phyloP scores from a whole-genome alignment of 2,797 vertebrate genomes.

The Chromis chromis region DNA sequence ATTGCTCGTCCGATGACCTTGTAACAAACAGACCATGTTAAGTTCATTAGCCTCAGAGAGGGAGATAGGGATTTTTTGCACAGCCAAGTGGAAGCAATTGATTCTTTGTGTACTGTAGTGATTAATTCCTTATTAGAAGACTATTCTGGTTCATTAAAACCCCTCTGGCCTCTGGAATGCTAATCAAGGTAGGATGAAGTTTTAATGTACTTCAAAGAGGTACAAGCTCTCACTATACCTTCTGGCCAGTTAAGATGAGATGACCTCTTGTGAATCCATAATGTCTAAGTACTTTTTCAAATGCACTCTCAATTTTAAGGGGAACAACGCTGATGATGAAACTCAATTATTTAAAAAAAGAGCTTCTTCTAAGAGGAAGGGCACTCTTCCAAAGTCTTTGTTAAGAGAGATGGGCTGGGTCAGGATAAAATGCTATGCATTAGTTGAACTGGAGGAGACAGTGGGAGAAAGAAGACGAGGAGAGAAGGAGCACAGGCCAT shows the following conservation, averaged over 20 bases:
- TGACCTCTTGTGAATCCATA: slow-evolving; percentile 60
- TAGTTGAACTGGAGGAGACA: slow-evolving; percentile 50
- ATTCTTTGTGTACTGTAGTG: slow-evolving; percentile 47
- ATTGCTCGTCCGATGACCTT: slow-evolving; percentile 49
- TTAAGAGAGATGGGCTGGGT: slow-evolving; percentile 60
- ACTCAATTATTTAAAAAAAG: slow-evolving; percentile 72
- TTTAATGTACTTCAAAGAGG: slow-evolving; percentile 63
- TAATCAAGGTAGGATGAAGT: slow-evolving; percentile 46
- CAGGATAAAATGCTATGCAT: slow-evolving; percentile 66
- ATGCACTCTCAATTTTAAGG: slow-evolving; percentile 71
- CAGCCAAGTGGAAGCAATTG: slow-evolving; percentile 57
- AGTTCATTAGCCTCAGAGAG: slow-evolving; percentile 64
- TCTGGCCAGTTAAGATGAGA: slow-evolving; percentile 29
- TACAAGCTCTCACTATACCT: slow-evolving; percentile 49
- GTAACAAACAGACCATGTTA: slow-evolving; percentile 56
- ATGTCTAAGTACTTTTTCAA: slow-evolving; percentile 69
- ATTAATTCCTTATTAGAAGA: slow-evolving; percentile 41
- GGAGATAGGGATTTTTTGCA: slow-evolving; percentile 31
- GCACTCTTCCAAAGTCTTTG: slow-evolving; percentile 68
- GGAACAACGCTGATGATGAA: slow-evolving; percentile 70
- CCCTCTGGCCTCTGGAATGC: slow-evolving; percentile 4
- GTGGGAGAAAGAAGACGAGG: background rate
- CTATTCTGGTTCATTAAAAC: slow-evolving; percentile 38
- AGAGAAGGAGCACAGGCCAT: slow-evolving; percentile 3
- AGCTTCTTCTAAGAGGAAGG: slow-evolving; percentile 70